Conservation (phyloP, 30 jellyfish, hydroid and myxozoan species). For the Turritopsis rubra region DNA sequence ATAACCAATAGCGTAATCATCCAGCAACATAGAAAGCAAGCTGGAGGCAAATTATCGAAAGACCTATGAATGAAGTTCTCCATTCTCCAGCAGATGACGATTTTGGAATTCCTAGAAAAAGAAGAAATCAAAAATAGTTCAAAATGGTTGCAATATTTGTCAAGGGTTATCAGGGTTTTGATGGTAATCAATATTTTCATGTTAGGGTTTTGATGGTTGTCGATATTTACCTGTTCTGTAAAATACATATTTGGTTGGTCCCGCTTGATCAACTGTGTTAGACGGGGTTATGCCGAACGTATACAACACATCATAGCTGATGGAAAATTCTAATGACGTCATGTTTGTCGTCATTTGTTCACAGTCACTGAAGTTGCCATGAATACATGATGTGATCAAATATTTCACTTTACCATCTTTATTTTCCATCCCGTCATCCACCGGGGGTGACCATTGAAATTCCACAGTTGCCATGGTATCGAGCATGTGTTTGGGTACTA, state of each 20-base stretch:
- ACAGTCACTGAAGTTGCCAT: background rate
- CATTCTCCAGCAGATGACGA: background rate
- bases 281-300: background rate
- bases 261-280: background rate
- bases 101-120: background rate
- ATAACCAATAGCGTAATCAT: background rate
- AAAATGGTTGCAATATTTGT: no score
- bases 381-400: background rate
- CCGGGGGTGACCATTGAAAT: background rate
- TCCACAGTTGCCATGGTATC: background rate
- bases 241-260: slow-evolving; percentile 11
- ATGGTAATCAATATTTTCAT: no score
- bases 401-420: background rate
- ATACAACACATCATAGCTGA: background rate
- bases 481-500: background rate
- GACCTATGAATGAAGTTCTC: background rate
- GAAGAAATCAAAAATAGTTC: no score
- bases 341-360: background rate
- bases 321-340: background rate
- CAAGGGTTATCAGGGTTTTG: no score
- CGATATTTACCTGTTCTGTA: background rate
- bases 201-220: no score
- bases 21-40: background rate
- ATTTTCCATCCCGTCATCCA: slow-evolving; percentile 14
- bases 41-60: background rate